Conservation (phyloP, 2,797 vertebrate genomes). For the Bovichtus variegatus region DNA sequence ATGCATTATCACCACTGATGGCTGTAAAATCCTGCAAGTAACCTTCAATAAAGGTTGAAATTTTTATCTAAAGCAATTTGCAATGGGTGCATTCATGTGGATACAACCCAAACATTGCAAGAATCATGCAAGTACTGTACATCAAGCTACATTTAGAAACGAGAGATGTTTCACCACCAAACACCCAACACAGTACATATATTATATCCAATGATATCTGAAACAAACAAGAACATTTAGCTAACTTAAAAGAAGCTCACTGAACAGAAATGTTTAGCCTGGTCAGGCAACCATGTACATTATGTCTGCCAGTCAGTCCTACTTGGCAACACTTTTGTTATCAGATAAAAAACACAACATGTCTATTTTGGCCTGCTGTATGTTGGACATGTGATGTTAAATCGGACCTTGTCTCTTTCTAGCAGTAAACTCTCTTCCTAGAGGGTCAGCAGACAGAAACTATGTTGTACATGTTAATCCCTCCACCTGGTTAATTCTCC, state of each 20-base stretch:
- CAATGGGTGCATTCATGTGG: no score
- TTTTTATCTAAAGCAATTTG: no score
- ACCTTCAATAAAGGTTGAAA: conserved; percentile 12
- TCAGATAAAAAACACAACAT: not conserved
- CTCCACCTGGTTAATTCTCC: conserved; percentile 33
- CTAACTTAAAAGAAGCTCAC: not conserved
- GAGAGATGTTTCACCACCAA: no score
- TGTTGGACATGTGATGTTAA: not conserved
- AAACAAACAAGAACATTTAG: not conserved
- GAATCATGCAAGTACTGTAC: no score
- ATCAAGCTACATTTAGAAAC: no score
- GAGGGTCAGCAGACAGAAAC: conserved; percentile 9
- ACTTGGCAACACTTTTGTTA: not conserved
- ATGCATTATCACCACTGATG: not conserved
- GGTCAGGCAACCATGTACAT: not conserved
- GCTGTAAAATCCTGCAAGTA: not conserved
- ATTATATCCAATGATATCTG: not conserved
- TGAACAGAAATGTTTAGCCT: not conserved
- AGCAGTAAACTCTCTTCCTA: not conserved
- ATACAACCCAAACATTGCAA: no score
- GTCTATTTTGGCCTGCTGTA: not conserved
- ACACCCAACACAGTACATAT: no score
- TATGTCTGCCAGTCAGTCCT: not conserved
- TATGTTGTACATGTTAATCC: conserved; percentile 38
- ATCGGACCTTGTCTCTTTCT: conserved; percentile 1